phyloP scores from a whole-genome alignment of 2,888 invertebrate genomes.

The Ophion ventricosus region DNA sequence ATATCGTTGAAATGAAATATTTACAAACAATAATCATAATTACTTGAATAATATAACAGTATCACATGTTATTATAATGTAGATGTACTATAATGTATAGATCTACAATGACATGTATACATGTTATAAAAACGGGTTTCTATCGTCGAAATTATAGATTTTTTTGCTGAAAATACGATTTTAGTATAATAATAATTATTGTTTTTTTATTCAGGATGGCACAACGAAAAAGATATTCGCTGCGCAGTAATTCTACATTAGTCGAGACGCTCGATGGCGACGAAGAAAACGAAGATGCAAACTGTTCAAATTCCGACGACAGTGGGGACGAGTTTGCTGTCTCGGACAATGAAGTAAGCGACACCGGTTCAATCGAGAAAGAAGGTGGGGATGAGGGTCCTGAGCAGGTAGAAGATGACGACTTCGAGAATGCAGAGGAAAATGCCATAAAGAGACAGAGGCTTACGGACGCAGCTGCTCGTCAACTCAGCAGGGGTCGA shows the following conservation, averaged over 20 bases:
- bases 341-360: not conserved
- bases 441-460: not conserved
- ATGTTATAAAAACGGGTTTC: not conserved
- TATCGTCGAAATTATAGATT: not conserved
- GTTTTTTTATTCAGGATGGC: not conserved
- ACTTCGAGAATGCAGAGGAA: not conserved
- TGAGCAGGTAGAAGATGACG: not conserved
- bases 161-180: slow-evolving; percentile 3
- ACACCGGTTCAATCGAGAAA: not conserved
- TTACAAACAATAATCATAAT: slow-evolving; percentile 1
- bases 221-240: not conserved
- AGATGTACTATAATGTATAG: not conserved
- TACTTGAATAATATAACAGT: slow-evolving; percentile 5
- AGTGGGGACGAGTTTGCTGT: slow-evolving; percentile 3
- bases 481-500: no score
- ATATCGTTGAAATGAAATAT: slow-evolving; percentile 11
- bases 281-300: not conserved
- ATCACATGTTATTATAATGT: not conserved
- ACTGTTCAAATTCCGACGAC: slow-evolving; percentile 2
- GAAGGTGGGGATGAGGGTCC: not conserved
- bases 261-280: not conserved
- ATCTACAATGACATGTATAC: slow-evolving; percentile 1
- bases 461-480: not conserved
- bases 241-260: not conserved
- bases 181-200: slow-evolving; percentile 10